Percentiles rank a stretch among this genome's conserved stretches.
These are phyloP conservation scores for Heteromormyrus szaboi DNA, from an alignment of 2,797 vertebrate genomes.

Conservation along the genomic window DNA sequence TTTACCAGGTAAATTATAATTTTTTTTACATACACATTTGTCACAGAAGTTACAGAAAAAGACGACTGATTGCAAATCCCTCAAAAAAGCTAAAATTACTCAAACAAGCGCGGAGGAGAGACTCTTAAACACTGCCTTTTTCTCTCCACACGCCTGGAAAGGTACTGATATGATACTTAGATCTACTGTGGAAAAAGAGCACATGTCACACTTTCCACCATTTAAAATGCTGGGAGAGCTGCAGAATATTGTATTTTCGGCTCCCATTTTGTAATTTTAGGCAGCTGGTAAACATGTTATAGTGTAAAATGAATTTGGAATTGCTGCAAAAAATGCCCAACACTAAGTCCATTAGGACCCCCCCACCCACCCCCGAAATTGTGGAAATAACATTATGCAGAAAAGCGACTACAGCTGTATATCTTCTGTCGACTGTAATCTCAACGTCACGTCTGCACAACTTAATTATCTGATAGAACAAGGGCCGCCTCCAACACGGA, in stretches of 20 bases:
- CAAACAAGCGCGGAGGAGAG: neutral
- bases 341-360: neutral
- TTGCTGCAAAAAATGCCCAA: neutral
- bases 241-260: neutral
- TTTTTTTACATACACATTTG: neutral
- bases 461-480: slow-evolving; percentile 57
- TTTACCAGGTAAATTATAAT: neutral
- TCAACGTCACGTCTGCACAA: slow-evolving; percentile 46
- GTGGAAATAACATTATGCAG: too few relatives aligned
- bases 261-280: neutral
- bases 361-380: too few relatives aligned
- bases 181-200: neutral
- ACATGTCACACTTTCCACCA: neutral
- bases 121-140: neutral
- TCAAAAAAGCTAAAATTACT: neutral
- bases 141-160: neutral
- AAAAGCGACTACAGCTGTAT: slow-evolving; percentile 18
- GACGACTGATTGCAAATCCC: neutral
- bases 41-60: neutral
- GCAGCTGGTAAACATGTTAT: neutral
- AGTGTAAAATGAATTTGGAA: neutral
- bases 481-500: slow-evolving; percentile 42
- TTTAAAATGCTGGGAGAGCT: neutral
- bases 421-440: slow-evolving; percentile 24
- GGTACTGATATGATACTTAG: neutral